Evolutionary conservation across 2,113 vertebrate species (phyloP).

Genomic region (Condylura cristata): DNA sequence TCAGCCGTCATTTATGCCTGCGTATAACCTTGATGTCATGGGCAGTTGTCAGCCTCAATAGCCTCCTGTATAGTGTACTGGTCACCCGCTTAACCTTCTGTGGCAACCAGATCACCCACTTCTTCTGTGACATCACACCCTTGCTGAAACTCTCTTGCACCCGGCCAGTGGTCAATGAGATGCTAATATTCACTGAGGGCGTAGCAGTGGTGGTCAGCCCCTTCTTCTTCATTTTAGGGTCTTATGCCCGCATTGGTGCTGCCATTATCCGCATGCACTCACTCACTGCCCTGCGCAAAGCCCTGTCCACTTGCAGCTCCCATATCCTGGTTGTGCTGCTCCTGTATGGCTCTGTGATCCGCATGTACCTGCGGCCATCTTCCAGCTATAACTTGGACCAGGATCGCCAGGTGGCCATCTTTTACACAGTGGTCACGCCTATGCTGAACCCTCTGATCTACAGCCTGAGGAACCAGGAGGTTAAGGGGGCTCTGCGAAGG

Average conservation of each 20-base stretch:
- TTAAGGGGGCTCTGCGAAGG: constrained; percentile 51
- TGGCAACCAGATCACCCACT: constrained; percentile 74
- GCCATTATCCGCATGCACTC: constrained; percentile 45
- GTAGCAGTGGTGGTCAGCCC: constrained; percentile 69
- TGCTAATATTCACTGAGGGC: constrained; percentile 73
- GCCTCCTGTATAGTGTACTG: constrained; percentile 68
- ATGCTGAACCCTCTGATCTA: constrained; percentile 76
- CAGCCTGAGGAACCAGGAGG: constrained; percentile 73
- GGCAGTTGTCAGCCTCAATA: constrained; percentile 68
- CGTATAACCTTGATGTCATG: constrained; percentile 63
- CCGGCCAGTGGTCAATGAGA: constrained; percentile 64
- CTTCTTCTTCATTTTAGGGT: constrained; percentile 74
- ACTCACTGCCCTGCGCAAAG: constrained; percentile 54
- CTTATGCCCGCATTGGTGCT: constrained; percentile 59
- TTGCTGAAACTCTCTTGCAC: constrained; percentile 74
- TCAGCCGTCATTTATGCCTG: constrained; percentile 62
- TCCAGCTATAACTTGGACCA: constrained; percentile 64
- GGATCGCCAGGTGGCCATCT: constrained; percentile 70
- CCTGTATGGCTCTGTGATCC: constrained; percentile 71
- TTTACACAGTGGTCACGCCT: constrained; percentile 74
- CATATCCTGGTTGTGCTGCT: constrained; percentile 75
- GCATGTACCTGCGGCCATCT: constrained; percentile 68
- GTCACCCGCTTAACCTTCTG: constrained; percentile 72
- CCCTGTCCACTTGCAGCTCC: constrained; percentile 77
- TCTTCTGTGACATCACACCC: constrained; percentile 80